Evolutionary conservation across 2,888 invertebrate genomes (phyloP).

Genomic region (Xanthia togata): DNA sequence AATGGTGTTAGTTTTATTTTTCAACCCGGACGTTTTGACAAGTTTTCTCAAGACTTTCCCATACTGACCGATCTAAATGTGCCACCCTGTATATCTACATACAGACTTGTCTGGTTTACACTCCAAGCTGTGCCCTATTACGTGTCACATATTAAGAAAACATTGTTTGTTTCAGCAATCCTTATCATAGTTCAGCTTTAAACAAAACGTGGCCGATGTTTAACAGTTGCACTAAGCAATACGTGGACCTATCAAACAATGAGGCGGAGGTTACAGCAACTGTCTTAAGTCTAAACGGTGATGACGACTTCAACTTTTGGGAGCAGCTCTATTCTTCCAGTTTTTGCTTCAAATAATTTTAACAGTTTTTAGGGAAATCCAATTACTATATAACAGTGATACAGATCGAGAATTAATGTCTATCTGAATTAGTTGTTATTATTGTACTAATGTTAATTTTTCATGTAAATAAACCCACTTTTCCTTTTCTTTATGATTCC

Average conservation of each 20-base stretch:
- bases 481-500: not conserved
- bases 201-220: slow-evolving; percentile 20
- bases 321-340: not conserved
- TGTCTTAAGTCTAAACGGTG: not conserved
- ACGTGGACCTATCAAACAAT: slow-evolving; percentile 16
- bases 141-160: not conserved
- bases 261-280: not conserved
- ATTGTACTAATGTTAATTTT: not conserved
- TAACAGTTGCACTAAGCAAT: slow-evolving; percentile 12
- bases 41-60: too few species aligned
- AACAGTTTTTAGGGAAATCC: not conserved
- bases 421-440: not conserved
- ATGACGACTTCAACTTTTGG: slow-evolving; percentile 19
- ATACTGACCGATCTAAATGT: too few species aligned
- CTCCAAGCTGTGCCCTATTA: not conserved
- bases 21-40: too few species aligned
- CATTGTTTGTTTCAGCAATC: slow-evolving; percentile 33
- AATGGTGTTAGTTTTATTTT: too few species aligned
- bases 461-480: not conserved
- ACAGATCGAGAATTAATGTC: not conserved
- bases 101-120: not conserved
- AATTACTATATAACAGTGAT: not conserved
- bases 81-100: not conserved
- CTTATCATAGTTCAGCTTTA: not conserved
- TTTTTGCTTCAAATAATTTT: not conserved